Evolutionary conservation across 2,113 vertebrate genomes (phyloP), one percentile per base, ranked within the genome.

Genomic region (Aptenodytes forsteri): DNA sequence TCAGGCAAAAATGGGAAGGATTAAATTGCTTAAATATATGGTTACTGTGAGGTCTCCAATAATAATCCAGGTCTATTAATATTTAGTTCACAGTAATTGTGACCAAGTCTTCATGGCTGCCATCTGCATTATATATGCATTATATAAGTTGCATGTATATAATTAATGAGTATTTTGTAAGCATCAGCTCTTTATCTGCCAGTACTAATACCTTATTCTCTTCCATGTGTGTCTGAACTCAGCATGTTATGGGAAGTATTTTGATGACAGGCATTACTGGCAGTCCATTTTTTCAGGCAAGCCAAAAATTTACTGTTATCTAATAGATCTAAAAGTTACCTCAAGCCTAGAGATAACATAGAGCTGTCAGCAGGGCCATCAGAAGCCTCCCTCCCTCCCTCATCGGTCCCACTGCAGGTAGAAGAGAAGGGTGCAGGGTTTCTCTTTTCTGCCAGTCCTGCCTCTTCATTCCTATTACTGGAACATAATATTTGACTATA

Each of bases 371-470:
- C 32, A 50, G 20, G 16, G 49, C 29, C 44, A 9, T 50, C 13
- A 7, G 38, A 47, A 78, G 32, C 32, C 59, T 49, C 13, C 25
- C 10, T 49, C 13, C 25, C 10, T 75, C 14, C 25, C 34, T 55
- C 25, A 0, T 27, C 2, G 0, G 23, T 61, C 62, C 21, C 22
- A 6, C 34, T 56, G 66, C 54, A 30, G 7, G 19, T 9, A 44
- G 49, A 81, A 62, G 26, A 69, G 49, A 38, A 72, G 20, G 7
- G 13, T 83, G 27, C 32, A 52, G 30, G 7, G 7, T 83, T 85
- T 69, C n/a, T 81, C 32, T 20, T 52, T 65, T 46, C 32, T 77
- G 38, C 23, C 36, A 66, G 1, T 55, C 26, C 30, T 81, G 38
- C 47, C 42, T 25, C 7, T 54, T 49, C 10, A 8, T 89, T 82